A percentile compares a stretch with the other conserved stretches of the same genome.
These are phyloP conservation scores for Germaria angustata DNA, from an alignment of 2,888 invertebrate species.

Conservation along the genomic window DNA sequence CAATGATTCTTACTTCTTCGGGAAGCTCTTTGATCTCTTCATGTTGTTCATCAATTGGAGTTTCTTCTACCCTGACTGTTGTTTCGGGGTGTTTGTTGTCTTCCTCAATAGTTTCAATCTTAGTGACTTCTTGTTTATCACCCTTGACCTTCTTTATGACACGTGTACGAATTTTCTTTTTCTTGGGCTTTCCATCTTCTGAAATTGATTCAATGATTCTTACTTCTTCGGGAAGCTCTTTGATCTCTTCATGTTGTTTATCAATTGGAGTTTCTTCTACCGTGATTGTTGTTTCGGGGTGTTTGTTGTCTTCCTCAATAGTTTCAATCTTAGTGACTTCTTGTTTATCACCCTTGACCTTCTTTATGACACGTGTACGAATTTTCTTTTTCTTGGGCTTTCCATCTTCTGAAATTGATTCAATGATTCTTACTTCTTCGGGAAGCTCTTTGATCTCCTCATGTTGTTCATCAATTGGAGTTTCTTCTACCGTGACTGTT, in stretches of 20 bases:
- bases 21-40: not conserved
- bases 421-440: not conserved
- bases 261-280: not conserved
- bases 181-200: not conserved
- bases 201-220: not conserved
- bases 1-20: not conserved
- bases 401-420: not conserved
- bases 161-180: not conserved
- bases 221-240: not conserved
- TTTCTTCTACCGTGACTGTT: not conserved
- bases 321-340: constrained; percentile 3
- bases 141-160: not conserved
- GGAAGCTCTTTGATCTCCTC: not conserved
- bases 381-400: not conserved
- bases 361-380: not conserved
- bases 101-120: constrained; percentile 2
- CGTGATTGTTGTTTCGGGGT: not conserved
- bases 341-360: constrained; percentile 1
- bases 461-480: not conserved
- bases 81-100: not conserved
- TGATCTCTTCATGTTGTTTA: not conserved
- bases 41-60: not conserved
- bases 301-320: not conserved
- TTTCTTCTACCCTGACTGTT: not conserved
- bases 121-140: constrained; percentile 2